Evolutionary conservation across 2,888 invertebrate species (phyloP).

Genomic region (Ophraella communa): DNA sequence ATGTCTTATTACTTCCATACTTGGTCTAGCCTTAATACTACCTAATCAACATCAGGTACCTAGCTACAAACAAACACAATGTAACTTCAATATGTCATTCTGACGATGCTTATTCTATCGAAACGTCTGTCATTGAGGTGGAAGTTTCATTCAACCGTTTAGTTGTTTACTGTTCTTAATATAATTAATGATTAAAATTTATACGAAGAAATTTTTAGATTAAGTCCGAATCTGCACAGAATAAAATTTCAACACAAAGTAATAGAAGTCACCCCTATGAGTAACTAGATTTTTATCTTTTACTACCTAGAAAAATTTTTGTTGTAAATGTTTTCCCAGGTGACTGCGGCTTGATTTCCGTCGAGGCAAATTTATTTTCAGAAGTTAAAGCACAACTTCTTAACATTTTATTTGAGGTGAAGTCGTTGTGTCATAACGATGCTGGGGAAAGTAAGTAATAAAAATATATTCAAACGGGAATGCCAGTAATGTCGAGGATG

Average conservation of each 20-base stretch:
- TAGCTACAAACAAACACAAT: too few relatives aligned
- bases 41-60: too few relatives aligned
- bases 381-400: constrained; percentile 33
- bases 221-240: neutral
- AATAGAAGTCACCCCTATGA: neutral
- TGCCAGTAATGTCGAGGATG: neutral
- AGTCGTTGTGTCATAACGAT: constrained; percentile 12
- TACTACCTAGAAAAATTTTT: constrained; percentile 50
- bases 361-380: constrained; percentile 56
- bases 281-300: constrained; percentile 47
- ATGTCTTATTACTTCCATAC: too few relatives aligned
- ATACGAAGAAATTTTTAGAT: neutral
- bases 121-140: too few relatives aligned
- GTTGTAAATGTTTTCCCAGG: constrained; percentile 52
- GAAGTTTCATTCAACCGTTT: too few relatives aligned
- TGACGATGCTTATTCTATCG: too few relatives aligned
- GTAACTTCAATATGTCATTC: too few relatives aligned
- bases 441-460: constrained; percentile 4
- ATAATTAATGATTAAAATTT: too few relatives aligned
- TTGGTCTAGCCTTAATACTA: too few relatives aligned
- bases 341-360: constrained; percentile 55
- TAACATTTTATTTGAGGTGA: constrained; percentile 38
- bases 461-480: constrained; percentile 16
- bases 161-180: too few relatives aligned
- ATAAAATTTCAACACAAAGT: neutral